Conservation (phyloP, 2,113 vertebrate genomes). For the Trematomus loennbergii region DNA sequence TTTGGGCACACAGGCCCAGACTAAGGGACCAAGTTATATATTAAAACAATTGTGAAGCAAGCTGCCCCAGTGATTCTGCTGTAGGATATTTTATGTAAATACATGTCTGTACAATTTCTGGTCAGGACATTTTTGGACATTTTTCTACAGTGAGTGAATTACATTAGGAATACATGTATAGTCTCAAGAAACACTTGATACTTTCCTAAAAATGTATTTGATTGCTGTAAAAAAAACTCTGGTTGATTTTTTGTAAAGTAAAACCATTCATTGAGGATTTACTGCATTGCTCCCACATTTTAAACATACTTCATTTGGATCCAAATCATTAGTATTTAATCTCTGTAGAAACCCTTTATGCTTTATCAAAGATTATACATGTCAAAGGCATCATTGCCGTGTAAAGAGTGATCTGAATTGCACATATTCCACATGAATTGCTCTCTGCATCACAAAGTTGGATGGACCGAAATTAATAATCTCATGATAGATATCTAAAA, state of each 20-base stretch:
- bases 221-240: too few species aligned
- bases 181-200: not conserved
- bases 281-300: too few species aligned
- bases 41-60: conserved; percentile 5
- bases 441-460: not conserved
- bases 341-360: not conserved
- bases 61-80: not conserved
- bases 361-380: not conserved
- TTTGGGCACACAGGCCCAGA: conserved; percentile 1
- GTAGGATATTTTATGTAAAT: not conserved
- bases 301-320: not conserved
- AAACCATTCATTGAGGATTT: not conserved
- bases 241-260: not conserved
- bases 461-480: not conserved
- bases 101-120: too few species aligned
- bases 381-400: not conserved
- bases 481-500: not conserved
- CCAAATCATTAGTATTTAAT: not conserved
- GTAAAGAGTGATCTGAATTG: too few species aligned
- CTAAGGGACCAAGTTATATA: not conserved
- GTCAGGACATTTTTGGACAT: not conserved
- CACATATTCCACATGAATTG: too few species aligned
- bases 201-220: too few species aligned
- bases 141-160: not conserved
- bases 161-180: not conserved